These are phyloP conservation scores for Cheilosia urbana DNA, from an alignment of 2,888 invertebrate species.

Conservation along the genomic window DNA sequence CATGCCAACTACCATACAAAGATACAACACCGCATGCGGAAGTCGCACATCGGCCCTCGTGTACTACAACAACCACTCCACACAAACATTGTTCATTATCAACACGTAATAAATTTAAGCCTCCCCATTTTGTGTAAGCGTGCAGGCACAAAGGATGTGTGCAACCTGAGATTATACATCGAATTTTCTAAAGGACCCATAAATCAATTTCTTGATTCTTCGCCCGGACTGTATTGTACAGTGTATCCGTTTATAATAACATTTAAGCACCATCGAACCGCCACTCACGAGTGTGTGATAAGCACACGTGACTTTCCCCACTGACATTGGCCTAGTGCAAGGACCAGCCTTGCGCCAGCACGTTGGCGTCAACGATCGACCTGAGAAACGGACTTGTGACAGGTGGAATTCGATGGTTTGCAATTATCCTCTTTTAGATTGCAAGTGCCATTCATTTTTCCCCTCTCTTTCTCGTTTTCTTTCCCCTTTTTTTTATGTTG, in stretches of 20 bases:
- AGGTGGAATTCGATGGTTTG: constrained; percentile 64
- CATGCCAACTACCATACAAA: neutral
- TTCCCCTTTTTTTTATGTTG: no score
- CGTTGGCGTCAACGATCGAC: constrained; percentile 1
- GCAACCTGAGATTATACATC: constrained; percentile 2
- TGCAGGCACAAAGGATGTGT: neutral
- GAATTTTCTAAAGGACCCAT: constrained; percentile 32
- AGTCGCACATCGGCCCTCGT: neutral
- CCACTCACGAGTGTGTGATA: neutral
- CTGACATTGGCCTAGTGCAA: constrained; percentile 55
- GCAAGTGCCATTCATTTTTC: constrained; percentile 42
- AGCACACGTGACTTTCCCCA: constrained; percentile 12
- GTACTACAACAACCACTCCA: neutral
- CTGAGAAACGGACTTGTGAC: constrained; percentile 25
- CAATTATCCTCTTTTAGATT: constrained; percentile 60
- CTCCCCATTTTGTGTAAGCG: neutral
- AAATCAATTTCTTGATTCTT: constrained; percentile 41
- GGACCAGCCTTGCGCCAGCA: constrained; percentile 30
- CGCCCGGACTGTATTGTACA: neutral
- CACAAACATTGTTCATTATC: neutral
- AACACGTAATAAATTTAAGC: constrained; percentile 9
- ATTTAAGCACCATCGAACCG: constrained; percentile 33
- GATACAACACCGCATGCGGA: neutral
- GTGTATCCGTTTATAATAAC: constrained; percentile 33
- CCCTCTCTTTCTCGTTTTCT: neutral